A percentile compares a stretch with the other conserved stretches of the same genome.
phyloP scores from a whole-genome alignment of 2,888 invertebrate genomes.

The Anthophora plumipes region DNA sequence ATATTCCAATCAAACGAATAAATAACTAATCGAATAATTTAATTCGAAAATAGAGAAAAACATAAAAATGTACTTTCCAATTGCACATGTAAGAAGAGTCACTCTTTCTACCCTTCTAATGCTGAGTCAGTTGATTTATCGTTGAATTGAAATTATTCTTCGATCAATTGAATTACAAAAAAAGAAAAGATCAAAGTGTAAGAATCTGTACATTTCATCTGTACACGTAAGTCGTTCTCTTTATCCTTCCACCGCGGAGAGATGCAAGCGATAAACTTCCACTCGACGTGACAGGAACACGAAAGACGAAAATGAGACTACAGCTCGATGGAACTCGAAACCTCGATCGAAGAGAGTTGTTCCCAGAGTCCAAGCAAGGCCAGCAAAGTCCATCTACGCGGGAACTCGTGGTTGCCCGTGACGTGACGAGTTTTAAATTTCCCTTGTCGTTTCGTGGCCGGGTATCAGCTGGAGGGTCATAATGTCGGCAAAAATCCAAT shows the following conservation, averaged over 20 bases:
- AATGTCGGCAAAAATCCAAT: slow-evolving; percentile 81
- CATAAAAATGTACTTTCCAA: too few relatives aligned
- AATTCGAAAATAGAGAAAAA: too few relatives aligned
- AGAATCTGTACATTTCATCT: not conserved
- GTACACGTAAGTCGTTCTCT: not conserved
- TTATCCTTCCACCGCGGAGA: not conserved
- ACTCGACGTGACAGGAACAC: not conserved
- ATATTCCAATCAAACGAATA: too few relatives aligned
- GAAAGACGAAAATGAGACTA: slow-evolving; percentile 3
- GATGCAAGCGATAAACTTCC: slow-evolving; percentile 25
- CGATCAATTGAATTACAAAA: not conserved
- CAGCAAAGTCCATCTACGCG: slow-evolving; percentile 42
- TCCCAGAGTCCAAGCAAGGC: slow-evolving; percentile 32
- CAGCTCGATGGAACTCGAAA: not conserved
- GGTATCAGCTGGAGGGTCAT: slow-evolving; percentile 78
- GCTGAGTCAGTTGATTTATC: too few relatives aligned
- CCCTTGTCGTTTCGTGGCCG: slow-evolving; percentile 80
- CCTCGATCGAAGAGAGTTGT: not conserved
- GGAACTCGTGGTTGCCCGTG: slow-evolving; percentile 67
- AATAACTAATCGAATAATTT: too few relatives aligned
- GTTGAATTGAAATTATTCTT: too few relatives aligned
- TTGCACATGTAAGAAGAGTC: too few relatives aligned
- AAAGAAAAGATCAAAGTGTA: not conserved
- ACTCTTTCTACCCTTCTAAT: too few relatives aligned
- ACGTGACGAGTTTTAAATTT: slow-evolving; percentile 83